Evolutionary conservation across 2,888 invertebrate genomes (phyloP).

Genomic region (Alcis repandata): DNA sequence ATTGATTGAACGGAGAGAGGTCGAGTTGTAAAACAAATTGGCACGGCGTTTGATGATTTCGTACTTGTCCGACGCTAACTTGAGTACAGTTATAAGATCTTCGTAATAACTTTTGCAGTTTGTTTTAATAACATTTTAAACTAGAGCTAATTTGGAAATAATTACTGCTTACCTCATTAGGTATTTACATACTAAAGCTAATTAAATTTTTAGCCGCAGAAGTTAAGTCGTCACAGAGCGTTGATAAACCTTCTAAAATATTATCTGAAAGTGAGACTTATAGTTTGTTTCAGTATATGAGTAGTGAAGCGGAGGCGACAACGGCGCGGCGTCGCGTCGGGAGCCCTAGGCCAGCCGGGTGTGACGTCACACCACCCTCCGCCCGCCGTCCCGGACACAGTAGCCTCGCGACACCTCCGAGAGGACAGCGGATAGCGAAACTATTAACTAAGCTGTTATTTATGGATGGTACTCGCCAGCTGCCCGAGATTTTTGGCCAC

Average conservation of each 20-base stretch:
- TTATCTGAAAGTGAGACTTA: conserved; percentile 17
- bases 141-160: not conserved
- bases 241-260: conserved; percentile 16
- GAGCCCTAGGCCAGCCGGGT: conserved; percentile 34
- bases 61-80: too few relatives aligned
- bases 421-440: conserved; percentile 42
- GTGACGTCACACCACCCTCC: conserved; percentile 40
- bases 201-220: not conserved
- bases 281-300: conserved; percentile 24
- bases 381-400: conserved; percentile 14
- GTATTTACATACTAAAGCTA: not conserved
- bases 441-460: conserved; percentile 48
- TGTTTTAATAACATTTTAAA: too few relatives aligned
- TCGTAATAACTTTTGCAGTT: too few relatives aligned
- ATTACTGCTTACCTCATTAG: not conserved
- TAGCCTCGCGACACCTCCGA: conserved; percentile 38
- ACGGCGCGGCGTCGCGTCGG: conserved; percentile 25
- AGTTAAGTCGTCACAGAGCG: not conserved
- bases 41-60: too few relatives aligned
- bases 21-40: too few relatives aligned
- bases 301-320: conserved; percentile 43
- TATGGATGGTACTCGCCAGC: conserved; percentile 41
- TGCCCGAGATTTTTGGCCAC: conserved; percentile 38
- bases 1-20: too few relatives aligned
- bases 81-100: too few relatives aligned